Conservation (phyloP, 2,797 vertebrate genomes). For the Tragelaphus oryx region DNA sequence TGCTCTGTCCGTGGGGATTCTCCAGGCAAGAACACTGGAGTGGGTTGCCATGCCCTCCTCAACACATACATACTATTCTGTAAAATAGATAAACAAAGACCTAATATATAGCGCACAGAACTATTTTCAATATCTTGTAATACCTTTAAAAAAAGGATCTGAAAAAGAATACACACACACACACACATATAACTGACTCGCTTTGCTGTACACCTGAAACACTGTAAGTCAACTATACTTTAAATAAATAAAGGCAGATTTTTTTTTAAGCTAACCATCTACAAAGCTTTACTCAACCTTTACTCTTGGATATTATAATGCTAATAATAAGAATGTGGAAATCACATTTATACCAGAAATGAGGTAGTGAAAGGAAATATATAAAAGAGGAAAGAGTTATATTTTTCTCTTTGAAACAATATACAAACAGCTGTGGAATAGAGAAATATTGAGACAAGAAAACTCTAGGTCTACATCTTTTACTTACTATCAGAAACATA, state of each 20-base stretch:
- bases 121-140: not conserved
- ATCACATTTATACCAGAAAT: not conserved
- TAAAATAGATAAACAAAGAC: not conserved
- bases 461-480: not conserved
- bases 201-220: not conserved
- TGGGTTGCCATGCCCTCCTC: not conserved
- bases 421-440: not conserved
- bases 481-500: not conserved
- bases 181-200: not conserved
- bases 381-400: not conserved
- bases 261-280: not conserved
- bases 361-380: conserved; percentile 5
- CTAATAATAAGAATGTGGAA: not conserved
- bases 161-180: not conserved
- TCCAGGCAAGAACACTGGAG: not conserved
- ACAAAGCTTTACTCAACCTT: not conserved
- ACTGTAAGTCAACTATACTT: not conserved
- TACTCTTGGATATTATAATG: not conserved
- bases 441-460: not conserved
- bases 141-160: not conserved
- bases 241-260: not conserved
- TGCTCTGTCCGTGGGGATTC: not conserved
- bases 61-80: not conserved
- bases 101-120: not conserved
- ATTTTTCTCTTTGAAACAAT: not conserved